Conservation (phyloP, 2,797 vertebrate genomes). For the Yasuhikotakia modesta region DNA sequence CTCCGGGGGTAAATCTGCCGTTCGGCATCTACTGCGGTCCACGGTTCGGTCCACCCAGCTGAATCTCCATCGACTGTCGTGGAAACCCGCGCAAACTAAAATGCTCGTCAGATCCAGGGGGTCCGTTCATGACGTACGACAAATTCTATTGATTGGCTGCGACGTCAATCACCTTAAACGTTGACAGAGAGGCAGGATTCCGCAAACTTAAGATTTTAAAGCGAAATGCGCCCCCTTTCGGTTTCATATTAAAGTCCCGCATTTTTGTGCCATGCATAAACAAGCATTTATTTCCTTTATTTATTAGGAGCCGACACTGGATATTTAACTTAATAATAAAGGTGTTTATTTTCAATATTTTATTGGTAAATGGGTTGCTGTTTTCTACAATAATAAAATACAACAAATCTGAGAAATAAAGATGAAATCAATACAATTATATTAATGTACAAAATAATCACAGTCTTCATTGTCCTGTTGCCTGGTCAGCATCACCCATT, state of each 20-base stretch:
- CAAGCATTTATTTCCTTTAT: neutral
- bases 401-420: conserved; percentile 74
- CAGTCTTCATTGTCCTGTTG: conserved; percentile 46
- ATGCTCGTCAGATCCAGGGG: conserved; percentile 24
- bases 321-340: conserved; percentile 66
- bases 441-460: conserved; percentile 82
- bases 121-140: conserved; percentile 4
- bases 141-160: conserved; percentile 1
- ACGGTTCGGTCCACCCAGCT: conserved; percentile 23
- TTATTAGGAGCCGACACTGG: conserved; percentile 29
- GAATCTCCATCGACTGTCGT: conserved; percentile 38
- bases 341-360: conserved; percentile 74
- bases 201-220: neutral
- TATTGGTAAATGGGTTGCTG: conserved; percentile 61
- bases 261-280: neutral
- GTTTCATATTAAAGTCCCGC: neutral
- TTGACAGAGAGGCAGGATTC: conserved; percentile 10
- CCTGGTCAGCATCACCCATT: conserved; percentile 41
- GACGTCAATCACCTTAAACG: conserved; percentile 12
- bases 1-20: conserved; percentile 37
- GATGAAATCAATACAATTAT: conserved; percentile 80
- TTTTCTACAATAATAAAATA: conserved; percentile 81
- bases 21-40: conserved; percentile 30
- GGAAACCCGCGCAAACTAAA: conserved; percentile 44
- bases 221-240: conserved; percentile 15